phyloP scores from a whole-genome alignment of 2,888 invertebrate species.

The Volucella zonaria region DNA sequence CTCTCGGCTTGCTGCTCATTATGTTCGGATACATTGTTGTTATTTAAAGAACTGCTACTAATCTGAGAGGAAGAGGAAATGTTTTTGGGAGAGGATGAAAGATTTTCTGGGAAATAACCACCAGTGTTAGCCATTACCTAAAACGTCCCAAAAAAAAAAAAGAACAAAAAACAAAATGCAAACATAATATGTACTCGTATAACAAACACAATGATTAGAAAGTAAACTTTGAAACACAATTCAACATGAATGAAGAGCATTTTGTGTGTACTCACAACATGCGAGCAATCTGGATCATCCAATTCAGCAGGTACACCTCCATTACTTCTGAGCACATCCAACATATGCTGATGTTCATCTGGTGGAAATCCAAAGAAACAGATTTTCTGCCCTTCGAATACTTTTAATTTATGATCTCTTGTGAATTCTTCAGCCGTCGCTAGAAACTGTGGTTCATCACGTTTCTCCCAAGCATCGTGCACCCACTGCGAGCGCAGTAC shows the following conservation, averaged over 20 bases:
- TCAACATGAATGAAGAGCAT: slow-evolving; percentile 18
- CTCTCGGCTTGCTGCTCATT: slow-evolving; percentile 48
- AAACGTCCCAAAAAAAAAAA: slow-evolving; percentile 75
- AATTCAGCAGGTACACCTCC: slow-evolving; percentile 90
- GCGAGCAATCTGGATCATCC: slow-evolving; percentile 93
- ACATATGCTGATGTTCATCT: slow-evolving; percentile 96
- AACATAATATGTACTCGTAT: slow-evolving; percentile 60
- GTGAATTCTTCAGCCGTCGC: slow-evolving; percentile 88
- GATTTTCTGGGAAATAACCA: slow-evolving; percentile 81
- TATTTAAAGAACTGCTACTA: slow-evolving; percentile 74
- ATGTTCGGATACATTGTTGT: slow-evolving; percentile 73
- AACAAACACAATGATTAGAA: slow-evolving; percentile 65
- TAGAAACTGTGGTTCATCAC: slow-evolving; percentile 87
- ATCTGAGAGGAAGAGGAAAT: slow-evolving; percentile 69
- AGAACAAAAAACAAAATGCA: slow-evolving; percentile 57
- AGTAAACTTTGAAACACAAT: slow-evolving; percentile 39
- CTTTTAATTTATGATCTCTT: slow-evolving; percentile 90
- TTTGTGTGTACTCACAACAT: slow-evolving; percentile 89
- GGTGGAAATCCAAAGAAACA: slow-evolving; percentile 95
- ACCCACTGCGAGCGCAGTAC: slow-evolving; percentile 96
- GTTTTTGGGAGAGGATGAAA: slow-evolving; percentile 75
- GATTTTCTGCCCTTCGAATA: slow-evolving; percentile 93
- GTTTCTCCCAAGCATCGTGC: slow-evolving; percentile 91
- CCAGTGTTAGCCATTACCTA: slow-evolving; percentile 83
- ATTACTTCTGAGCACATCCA: slow-evolving; percentile 92